phyloP scores from a whole-genome alignment of 2,113 vertebrate genomes.

The Brienomyrus longianalis region DNA sequence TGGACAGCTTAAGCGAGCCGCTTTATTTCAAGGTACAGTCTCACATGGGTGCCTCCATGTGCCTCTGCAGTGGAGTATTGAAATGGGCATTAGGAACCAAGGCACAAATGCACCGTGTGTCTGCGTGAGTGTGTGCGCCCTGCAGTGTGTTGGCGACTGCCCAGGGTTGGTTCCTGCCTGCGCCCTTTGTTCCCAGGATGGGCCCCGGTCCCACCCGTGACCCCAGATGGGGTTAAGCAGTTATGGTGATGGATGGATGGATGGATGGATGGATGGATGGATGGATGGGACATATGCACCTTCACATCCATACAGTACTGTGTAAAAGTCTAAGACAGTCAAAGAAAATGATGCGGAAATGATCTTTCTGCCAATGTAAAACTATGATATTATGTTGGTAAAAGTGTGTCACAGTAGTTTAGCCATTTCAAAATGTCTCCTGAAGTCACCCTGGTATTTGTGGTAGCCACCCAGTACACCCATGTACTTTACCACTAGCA shows the following conservation, averaged over 20 bases:
- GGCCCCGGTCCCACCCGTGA: too few species aligned
- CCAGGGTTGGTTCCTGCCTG: too few species aligned
- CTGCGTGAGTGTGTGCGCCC: too few species aligned
- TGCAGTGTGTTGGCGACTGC: too few species aligned
- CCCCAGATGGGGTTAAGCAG: too few species aligned
- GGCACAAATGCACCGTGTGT: not conserved
- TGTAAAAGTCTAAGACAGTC: not conserved
- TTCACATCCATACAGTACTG: not conserved
- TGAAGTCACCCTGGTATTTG: not conserved
- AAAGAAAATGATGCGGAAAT: not conserved
- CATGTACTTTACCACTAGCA: not conserved
- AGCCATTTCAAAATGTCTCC: not conserved
- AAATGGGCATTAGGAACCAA: not conserved
- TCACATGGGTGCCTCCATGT: not conserved
- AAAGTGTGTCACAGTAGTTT: not conserved
- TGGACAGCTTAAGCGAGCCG: conserved; percentile 75
- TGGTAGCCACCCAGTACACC: not conserved
- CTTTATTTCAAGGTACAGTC: conserved; percentile 82
- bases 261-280: too few species aligned
- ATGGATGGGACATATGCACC: not conserved
- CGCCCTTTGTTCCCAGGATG: too few species aligned
- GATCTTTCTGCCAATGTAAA: not conserved
- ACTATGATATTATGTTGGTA: not conserved
- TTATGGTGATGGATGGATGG: too few species aligned
- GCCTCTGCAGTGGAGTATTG: not conserved